phyloP scores from a whole-genome alignment of 2,888 invertebrate species.

The Polymixis lichenea region DNA sequence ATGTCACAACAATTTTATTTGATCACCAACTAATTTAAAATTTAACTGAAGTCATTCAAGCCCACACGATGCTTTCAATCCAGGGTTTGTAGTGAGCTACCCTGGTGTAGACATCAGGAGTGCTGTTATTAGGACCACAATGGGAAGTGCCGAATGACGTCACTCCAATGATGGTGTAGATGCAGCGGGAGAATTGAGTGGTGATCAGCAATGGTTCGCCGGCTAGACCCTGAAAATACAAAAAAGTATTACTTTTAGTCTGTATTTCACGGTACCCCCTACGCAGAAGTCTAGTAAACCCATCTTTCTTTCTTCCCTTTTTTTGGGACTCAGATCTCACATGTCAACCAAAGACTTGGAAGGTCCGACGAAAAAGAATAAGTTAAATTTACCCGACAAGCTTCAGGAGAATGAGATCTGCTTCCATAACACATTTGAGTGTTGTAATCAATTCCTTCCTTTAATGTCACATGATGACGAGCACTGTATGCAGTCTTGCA shows the following conservation, averaged over 20 bases:
- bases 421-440: constrained; percentile 46
- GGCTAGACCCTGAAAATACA: constrained; percentile 8
- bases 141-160: not conserved
- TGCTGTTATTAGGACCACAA: not conserved
- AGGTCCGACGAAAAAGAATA: too few relatives aligned
- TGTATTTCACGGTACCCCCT: not conserved
- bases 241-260: not conserved
- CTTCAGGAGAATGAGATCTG: constrained; percentile 3
- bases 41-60: too few relatives aligned
- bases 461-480: accelerated
- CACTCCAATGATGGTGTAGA: constrained; percentile 36
- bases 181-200: constrained; percentile 33
- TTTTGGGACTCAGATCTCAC: too few relatives aligned
- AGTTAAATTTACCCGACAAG: constrained; percentile 26
- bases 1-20: too few relatives aligned
- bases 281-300: not conserved
- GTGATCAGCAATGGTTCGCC: constrained; percentile 32
- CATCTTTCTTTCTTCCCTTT: not conserved
- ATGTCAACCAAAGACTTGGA: too few relatives aligned
- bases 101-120: constrained; percentile 23
- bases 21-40: too few relatives aligned
- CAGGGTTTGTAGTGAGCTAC: too few relatives aligned
- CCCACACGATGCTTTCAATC: too few relatives aligned
- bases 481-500: constrained; percentile 17
- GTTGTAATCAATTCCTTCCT: constrained; percentile 10